Evolutionary conservation across 2,888 invertebrate genomes (phyloP).

Genomic region (Ommatoiulus sabulosus): DNA sequence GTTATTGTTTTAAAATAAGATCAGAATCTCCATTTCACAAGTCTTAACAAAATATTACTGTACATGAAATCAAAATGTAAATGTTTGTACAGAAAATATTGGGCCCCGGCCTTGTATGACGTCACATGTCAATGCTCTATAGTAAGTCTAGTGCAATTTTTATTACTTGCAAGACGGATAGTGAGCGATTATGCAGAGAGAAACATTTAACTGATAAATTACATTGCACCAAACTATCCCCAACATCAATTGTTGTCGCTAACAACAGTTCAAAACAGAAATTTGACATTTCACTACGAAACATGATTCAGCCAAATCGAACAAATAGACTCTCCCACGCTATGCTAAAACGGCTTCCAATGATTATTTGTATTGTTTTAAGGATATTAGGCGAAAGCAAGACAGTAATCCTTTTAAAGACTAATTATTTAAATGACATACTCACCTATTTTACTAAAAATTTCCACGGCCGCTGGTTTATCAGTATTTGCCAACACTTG

Average conservation of each 20-base stretch:
- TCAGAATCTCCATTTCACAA: too few relatives aligned
- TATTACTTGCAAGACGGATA: background rate
- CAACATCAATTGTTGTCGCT: background rate
- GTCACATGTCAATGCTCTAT: constrained; percentile 30
- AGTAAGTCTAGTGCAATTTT: background rate
- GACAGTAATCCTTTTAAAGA: too few relatives aligned
- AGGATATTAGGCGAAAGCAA: background rate
- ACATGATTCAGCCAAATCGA: constrained; percentile 60
- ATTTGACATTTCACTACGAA: background rate
- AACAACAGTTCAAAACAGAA: background rate
- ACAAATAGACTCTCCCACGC: constrained; percentile 18
- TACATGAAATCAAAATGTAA: too few relatives aligned
- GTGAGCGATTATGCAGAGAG: background rate
- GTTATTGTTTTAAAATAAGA: too few relatives aligned
- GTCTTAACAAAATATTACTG: too few relatives aligned
- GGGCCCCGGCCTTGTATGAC: background rate
- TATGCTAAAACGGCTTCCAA: background rate
- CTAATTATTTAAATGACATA: background rate
- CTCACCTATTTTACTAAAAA: constrained; percentile 58
- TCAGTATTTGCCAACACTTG: constrained; percentile 56
- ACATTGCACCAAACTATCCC: background rate
- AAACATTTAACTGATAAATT: background rate
- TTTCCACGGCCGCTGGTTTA: constrained; percentile 56
- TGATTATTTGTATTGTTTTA: background rate
- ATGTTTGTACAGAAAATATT: background rate